phyloP scores from a whole-genome alignment of 2,888 invertebrate genomes.

The Argyresthia goedartella region DNA sequence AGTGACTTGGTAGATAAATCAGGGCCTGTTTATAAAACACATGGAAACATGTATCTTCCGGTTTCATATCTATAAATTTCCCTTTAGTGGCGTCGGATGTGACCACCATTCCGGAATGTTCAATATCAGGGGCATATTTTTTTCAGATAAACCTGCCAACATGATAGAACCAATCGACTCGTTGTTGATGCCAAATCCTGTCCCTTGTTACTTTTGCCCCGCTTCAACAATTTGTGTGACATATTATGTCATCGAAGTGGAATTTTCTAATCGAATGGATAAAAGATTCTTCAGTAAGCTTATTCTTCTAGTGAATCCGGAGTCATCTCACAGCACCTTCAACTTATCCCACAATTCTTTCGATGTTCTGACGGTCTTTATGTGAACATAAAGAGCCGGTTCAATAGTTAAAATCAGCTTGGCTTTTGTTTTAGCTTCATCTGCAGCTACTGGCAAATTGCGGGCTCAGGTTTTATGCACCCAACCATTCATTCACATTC shows the following conservation, averaged over 20 bases:
- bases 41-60: no score
- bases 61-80: background rate
- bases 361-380: background rate
- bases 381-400: background rate
- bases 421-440: background rate
- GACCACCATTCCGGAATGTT: background rate
- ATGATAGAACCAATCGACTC: conserved; percentile 2
- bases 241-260: background rate
- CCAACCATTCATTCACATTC: no score
- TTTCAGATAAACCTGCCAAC: conserved; percentile 1
- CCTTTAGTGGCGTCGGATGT: background rate
- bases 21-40: no score
- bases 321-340: conserved; percentile 1
- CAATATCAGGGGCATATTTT: background rate
- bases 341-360: conserved; percentile 1
- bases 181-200: conserved; percentile 2
- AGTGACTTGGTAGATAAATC: conserved; percentile 6
- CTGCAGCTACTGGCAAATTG: background rate
- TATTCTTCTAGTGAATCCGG: conserved; percentile 1
- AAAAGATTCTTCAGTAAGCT: background rate
- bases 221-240: conserved; percentile 1
- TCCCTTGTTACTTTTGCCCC: background rate
- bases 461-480: background rate
- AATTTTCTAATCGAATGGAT: background rate
- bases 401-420: conserved; percentile 3